phyloP scores from a whole-genome alignment of 1,140 invertebrate genomes.

The Brachionus calyciflorus region DNA sequence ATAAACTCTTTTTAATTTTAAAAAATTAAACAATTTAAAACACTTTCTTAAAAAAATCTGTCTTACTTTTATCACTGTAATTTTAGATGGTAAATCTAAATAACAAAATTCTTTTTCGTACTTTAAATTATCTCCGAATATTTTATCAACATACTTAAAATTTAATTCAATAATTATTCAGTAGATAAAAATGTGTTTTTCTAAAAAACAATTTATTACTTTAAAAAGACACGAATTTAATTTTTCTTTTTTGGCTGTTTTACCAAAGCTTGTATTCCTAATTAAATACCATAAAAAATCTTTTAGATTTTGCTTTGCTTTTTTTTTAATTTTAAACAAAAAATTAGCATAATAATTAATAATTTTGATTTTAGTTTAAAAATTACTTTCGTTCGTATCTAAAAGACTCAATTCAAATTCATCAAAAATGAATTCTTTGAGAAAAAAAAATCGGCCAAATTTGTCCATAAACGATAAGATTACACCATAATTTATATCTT shows the following conservation, averaged over 20 bases:
- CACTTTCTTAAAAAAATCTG: neutral
- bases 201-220: constrained; percentile 11
- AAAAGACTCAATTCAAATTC: neutral
- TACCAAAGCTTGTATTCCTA: constrained; percentile 11
- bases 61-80: neutral
- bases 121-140: neutral
- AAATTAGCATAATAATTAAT: neutral
- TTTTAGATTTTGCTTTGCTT: neutral
- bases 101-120: neutral
- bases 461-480: constrained; percentile 41
- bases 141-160: neutral
- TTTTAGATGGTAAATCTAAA: neutral
- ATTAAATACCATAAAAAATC: constrained; percentile 11
- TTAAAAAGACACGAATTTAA: neutral
- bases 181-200: neutral
- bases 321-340: too few relatives aligned
- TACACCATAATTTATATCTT: constrained; percentile 41
- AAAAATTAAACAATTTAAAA: neutral
- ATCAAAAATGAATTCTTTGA: constrained; percentile 22
- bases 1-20: neutral
- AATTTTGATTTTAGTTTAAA: neutral
- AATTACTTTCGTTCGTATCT: neutral
- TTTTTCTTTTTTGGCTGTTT: constrained; percentile 32
- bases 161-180: neutral
- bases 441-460: neutral